These are phyloP conservation scores for Fundulus diaphanus DNA, from an alignment of 2,797 vertebrate genomes.

Conservation along the genomic window DNA sequence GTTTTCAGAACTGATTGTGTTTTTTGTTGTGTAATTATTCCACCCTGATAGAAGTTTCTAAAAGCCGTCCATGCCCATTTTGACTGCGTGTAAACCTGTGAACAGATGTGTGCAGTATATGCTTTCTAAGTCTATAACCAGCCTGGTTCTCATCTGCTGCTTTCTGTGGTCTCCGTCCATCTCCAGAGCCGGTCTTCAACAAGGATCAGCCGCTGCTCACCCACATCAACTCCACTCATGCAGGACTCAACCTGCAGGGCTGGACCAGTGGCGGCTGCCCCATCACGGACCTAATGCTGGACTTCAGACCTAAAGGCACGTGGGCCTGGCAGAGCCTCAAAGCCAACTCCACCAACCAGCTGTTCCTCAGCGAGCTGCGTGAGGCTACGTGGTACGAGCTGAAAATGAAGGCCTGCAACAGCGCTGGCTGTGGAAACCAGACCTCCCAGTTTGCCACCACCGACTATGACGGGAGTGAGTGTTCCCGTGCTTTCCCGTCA, in stretches of 20 bases:
- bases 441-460: slow-evolving; percentile 94
- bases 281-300: slow-evolving; percentile 91
- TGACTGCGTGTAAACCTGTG: neutral
- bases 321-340: slow-evolving; percentile 96
- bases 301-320: slow-evolving; percentile 95
- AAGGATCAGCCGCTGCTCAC: slow-evolving; percentile 98
- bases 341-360: slow-evolving; percentile 90
- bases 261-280: slow-evolving; percentile 98
- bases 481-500: neutral
- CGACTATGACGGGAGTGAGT: slow-evolving; percentile 97
- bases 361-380: slow-evolving; percentile 93
- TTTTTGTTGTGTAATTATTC: neutral
- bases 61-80: neutral
- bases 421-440: slow-evolving; percentile 95
- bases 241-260: slow-evolving; percentile 96
- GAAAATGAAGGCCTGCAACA: slow-evolving; percentile 98
- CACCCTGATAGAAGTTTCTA: neutral
- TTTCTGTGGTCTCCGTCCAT: slow-evolving; percentile 4
- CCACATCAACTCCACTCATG: slow-evolving; percentile 97
- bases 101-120: neutral
- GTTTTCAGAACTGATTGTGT: neutral
- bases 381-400: slow-evolving; percentile 99
- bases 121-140: neutral
- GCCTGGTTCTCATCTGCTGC: neutral
- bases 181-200: slow-evolving; percentile 93